Percentiles rank a stretch among this genome's conserved stretches.
Conservation (phyloP, 1,140 invertebrate species). For the Lucilia sericata region DNA sequence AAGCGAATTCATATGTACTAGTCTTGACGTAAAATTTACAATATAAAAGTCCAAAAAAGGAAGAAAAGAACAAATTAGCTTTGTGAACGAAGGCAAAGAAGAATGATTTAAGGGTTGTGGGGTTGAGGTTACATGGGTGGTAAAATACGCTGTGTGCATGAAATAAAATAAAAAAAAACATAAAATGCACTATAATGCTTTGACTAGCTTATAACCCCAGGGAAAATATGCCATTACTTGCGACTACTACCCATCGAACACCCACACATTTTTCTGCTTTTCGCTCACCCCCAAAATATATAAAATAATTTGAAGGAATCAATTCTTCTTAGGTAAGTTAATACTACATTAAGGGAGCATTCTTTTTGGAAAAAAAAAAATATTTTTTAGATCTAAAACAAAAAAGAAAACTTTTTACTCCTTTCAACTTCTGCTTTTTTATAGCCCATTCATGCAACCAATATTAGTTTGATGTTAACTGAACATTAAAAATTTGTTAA, state of each 20-base stretch:
- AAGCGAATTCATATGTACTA: neutral
- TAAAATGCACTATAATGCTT: conserved; percentile 10
- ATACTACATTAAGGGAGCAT: too few relatives aligned
- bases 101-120: neutral
- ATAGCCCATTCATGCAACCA: conserved; percentile 21
- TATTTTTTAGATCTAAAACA: too few relatives aligned
- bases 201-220: conserved; percentile 24
- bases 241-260: conserved; percentile 1
- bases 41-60: neutral
- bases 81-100: conserved; percentile 6
- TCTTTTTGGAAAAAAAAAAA: too few relatives aligned
- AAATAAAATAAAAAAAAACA: neutral
- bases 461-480: conserved; percentile 39
- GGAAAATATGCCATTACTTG: conserved; percentile 24
- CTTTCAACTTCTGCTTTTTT: neutral
- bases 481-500: conserved; percentile 42
- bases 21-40: neutral
- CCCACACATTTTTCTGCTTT: neutral
- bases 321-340: neutral
- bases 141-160: neutral
- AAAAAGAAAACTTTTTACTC: neutral
- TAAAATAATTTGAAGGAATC: neutral
- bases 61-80: conserved; percentile 38
- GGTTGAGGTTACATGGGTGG: neutral
- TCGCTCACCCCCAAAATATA: neutral